Conservation (phyloP, 2,888 invertebrate species). For the Mimachlamys varia region DNA sequence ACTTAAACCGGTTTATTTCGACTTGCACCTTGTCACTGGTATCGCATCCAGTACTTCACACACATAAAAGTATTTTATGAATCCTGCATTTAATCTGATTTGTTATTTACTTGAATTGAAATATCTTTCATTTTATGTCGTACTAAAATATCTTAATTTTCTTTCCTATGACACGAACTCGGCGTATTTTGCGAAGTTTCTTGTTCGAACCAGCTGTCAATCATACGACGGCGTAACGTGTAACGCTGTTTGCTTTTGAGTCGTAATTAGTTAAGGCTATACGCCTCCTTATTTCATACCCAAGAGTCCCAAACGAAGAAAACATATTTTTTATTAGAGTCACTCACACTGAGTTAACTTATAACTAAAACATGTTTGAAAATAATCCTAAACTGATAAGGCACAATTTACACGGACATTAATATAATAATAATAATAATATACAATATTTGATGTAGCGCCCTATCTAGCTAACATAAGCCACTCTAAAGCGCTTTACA, state of each 20-base stretch:
- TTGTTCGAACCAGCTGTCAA: background rate
- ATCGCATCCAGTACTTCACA: background rate
- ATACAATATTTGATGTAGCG: too few relatives aligned
- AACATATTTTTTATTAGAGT: background rate
- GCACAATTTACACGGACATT: background rate
- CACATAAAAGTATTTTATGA: background rate
- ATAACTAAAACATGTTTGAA: too few relatives aligned
- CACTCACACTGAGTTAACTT: too few relatives aligned
- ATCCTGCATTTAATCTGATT: background rate
- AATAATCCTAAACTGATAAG: too few relatives aligned
- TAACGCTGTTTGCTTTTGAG: background rate
- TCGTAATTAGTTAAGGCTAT: conserved; percentile 26
- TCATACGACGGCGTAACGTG: background rate
- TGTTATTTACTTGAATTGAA: background rate
- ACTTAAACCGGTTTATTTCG: conserved; percentile 31
- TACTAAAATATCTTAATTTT: background rate
- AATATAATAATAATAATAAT: too few relatives aligned
- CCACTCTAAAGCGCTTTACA: too few relatives aligned
- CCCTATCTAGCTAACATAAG: too few relatives aligned
- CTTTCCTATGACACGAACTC: background rate
- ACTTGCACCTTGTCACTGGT: background rate
- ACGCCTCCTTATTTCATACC: background rate
- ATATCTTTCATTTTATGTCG: background rate
- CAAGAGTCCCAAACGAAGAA: background rate
- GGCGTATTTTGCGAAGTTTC: background rate